phyloP scores from a whole-genome alignment of 2,888 invertebrate genomes.

The Melanchra persicariae region DNA sequence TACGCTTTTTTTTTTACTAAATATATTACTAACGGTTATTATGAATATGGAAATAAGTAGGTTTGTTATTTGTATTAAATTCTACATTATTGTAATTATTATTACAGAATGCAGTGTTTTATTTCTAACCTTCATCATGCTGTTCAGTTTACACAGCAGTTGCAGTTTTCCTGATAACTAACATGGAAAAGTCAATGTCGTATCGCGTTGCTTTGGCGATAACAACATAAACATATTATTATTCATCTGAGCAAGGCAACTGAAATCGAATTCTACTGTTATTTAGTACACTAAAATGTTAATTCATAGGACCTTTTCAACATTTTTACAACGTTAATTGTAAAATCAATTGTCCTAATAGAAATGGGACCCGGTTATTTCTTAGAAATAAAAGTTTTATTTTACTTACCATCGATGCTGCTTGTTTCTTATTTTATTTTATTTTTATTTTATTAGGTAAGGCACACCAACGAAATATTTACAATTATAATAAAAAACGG shows the following conservation, averaged over 20 bases:
- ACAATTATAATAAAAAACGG: too few relatives aligned
- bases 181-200: conserved; percentile 49
- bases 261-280: conserved; percentile 17
- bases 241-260: background rate
- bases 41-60: conserved; percentile 45
- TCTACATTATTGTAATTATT: conserved; percentile 19
- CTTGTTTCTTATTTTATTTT: too few relatives aligned
- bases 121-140: conserved; percentile 47
- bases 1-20: conserved; percentile 39
- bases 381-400: background rate
- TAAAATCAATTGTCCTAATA: conserved; percentile 15
- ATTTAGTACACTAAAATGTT: too few relatives aligned
- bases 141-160: conserved; percentile 13
- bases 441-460: too few relatives aligned
- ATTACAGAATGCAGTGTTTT: conserved; percentile 31
- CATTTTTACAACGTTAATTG: background rate
- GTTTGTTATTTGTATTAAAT: conserved; percentile 34
- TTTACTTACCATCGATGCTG: conserved; percentile 14
- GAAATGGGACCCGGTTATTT: conserved; percentile 9
- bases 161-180: conserved; percentile 53
- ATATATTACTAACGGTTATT: conserved; percentile 52
- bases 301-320: too few relatives aligned
- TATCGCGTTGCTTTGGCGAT: conserved; percentile 36
- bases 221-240: conserved; percentile 43
- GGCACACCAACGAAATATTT: too few relatives aligned